Evolutionary conservation across 2,797 vertebrate species (phyloP).

Genomic region (Coregonus suidteri): DNA sequence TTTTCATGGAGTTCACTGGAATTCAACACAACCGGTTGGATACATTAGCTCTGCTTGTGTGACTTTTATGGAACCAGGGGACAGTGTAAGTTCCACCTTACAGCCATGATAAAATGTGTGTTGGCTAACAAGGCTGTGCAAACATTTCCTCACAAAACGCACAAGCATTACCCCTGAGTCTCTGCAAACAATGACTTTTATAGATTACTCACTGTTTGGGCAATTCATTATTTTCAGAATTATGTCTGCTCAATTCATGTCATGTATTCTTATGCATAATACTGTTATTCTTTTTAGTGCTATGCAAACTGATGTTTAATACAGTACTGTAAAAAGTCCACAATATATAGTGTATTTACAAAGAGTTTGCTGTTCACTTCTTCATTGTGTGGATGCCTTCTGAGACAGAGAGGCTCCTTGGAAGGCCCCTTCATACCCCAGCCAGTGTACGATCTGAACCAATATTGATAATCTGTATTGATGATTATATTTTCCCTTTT

Average conservation of each 20-base stretch:
- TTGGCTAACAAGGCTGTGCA: conserved; percentile 53
- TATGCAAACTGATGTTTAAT: neutral
- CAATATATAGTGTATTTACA: neutral
- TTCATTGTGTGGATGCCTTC: too few species aligned
- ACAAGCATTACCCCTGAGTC: conserved; percentile 31
- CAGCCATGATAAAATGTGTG: conserved; percentile 36
- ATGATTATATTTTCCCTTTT: neutral
- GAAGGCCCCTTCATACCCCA: neutral
- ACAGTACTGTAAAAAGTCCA: neutral
- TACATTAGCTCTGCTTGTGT: conserved; percentile 64
- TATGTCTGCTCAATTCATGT: conserved; percentile 18
- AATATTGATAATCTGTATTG: neutral
- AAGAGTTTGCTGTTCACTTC: neutral
- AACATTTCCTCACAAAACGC: conserved; percentile 55
- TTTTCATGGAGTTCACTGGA: conserved; percentile 69
- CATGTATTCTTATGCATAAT: conserved; percentile 13
- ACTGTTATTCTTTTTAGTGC: neutral
- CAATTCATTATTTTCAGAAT: conserved; percentile 13
- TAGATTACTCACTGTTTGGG: conserved; percentile 39
- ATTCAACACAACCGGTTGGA: conserved; percentile 67
- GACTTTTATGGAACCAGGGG: conserved; percentile 69
- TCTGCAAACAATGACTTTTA: conserved; percentile 61
- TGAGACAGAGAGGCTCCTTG: neutral
- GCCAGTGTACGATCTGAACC: neutral
- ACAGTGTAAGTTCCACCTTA: conserved; percentile 43